A percentile compares a stretch with the other conserved stretches of the same genome.
Conservation (phyloP, 2,888 invertebrate species). For the Mythimna pallens region DNA sequence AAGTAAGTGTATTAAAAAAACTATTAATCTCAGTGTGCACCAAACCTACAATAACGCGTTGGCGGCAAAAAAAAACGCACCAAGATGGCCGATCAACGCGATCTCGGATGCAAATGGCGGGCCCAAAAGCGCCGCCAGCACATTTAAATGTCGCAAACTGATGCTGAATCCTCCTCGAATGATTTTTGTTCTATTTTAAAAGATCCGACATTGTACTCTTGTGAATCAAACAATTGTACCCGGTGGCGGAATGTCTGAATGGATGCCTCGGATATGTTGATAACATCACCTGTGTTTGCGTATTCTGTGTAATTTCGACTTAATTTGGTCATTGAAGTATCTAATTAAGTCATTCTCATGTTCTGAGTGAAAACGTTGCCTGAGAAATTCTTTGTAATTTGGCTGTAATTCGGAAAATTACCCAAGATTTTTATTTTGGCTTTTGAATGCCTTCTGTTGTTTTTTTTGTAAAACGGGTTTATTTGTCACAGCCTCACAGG, state of each 20-base stretch:
- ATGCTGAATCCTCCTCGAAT: conserved; percentile 74
- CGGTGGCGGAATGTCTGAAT: conserved; percentile 67
- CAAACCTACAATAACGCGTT: conserved; percentile 62
- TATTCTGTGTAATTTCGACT: conserved; percentile 49
- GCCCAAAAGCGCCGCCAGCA: conserved; percentile 86
- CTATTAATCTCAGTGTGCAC: conserved; percentile 58
- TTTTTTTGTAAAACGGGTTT: conserved; percentile 17
- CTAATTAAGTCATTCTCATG: conserved; percentile 59
- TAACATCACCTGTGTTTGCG: conserved; percentile 62
- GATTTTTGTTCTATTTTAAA: conserved; percentile 87
- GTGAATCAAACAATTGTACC: conserved; percentile 72
- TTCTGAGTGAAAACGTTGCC: conserved; percentile 21
- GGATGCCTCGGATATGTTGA: conserved; percentile 64
- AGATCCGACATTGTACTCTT: conserved; percentile 70
- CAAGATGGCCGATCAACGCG: conserved; percentile 86
- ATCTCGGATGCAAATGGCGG: conserved; percentile 87
- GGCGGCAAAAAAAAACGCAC: conserved; percentile 78
- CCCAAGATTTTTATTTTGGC: conserved; percentile 12
- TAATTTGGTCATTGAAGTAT: conserved; percentile 57
- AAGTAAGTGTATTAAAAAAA: background rate
- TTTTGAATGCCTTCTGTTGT: background rate
- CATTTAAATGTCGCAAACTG: conserved; percentile 87
- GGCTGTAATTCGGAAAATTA: conserved; percentile 12
- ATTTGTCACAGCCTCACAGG: background rate
- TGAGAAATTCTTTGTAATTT: conserved; percentile 31